Evolutionary conservation across 2,113 vertebrate genomes (phyloP), one percentile per base, ranked within the genome.

Genomic region (Neopipo cinnamomea): DNA sequence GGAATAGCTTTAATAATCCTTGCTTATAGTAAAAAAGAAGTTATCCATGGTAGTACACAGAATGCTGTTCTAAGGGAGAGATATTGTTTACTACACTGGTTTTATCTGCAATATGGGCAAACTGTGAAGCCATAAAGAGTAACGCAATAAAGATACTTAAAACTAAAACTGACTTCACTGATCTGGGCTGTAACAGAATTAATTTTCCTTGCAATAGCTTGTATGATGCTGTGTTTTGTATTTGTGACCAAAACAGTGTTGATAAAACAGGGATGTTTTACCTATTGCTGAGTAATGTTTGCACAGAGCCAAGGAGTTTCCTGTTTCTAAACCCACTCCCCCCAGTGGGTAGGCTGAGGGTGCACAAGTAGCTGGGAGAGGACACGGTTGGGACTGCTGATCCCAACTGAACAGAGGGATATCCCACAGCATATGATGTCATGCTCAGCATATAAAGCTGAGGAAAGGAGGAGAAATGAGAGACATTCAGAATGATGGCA

Each of bases 401-500:
- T 18, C 23, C 65, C 44, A 47, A 4, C 44, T n/a, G 23, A 47
- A 33, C 23, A 25, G 22, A n/a, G 33, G 16, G 16, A 9, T 24
- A n/a, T 25, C 22, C 33, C 65, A 27, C 6, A 47, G 8, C 11
- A 47, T 47, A 9, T n/a, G 16, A 47, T 19, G 12, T 67, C 33
- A 58, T 22, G 24, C 10, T 44, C 41, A 44, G 13, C 39, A n/a
- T n/a, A 8, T 44, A 71, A 53, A 31, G 4, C 10, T 14, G 18
- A 4, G 7, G 33, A 10, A 65, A 42, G 23, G 19, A 59, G 25
- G 6, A 80, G 12, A 17, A 72, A 52, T 8, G 7, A 28, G 12
- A 11, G 9, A 39, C 2, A 2, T 39, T n/a, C 4, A 1, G 27
- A 52, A 20, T 14, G 24, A 44, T 39, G 15, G 6, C 1, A 0